Conservation (phyloP, 2,888 invertebrate genomes). For the Ceratothoa steindachneri region DNA sequence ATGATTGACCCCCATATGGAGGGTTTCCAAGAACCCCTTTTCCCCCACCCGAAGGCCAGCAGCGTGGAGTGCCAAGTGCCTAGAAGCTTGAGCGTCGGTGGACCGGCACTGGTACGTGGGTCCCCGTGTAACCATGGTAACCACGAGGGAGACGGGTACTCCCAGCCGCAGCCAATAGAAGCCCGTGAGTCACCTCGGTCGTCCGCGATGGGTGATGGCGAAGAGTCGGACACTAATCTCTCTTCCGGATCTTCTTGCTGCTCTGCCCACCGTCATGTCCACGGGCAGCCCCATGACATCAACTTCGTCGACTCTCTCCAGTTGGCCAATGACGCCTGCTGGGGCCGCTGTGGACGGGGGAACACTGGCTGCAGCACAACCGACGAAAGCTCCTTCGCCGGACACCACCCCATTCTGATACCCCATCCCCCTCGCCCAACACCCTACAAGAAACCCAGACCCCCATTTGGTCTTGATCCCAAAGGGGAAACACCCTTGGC, state of each 20-base stretch:
- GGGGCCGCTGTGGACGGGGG: neutral
- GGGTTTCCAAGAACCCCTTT: slow-evolving; percentile 9
- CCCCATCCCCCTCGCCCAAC: neutral
- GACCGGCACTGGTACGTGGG: neutral
- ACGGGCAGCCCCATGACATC: neutral
- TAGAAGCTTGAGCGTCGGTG: slow-evolving; percentile 4
- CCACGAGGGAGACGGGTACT: slow-evolving; percentile 29
- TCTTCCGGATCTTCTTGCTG: neutral
- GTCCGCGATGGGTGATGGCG: slow-evolving; percentile 40
- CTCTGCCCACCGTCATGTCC: neutral
- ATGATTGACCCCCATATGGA: slow-evolving; percentile 15
- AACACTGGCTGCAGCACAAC: neutral
- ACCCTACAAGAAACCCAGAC: neutral
- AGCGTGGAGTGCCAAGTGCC: slow-evolving; percentile 14
- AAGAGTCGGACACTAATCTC: slow-evolving; percentile 4
- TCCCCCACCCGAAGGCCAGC: slow-evolving; percentile 16
- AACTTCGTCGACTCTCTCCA: neutral
- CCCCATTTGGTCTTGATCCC: neutral
- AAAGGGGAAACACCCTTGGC: neutral
- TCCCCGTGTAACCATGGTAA: slow-evolving; percentile 24
- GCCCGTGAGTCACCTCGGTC: slow-evolving; percentile 37
- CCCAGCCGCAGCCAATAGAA: slow-evolving; percentile 28
- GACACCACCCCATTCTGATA: neutral
- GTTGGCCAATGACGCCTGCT: neutral
- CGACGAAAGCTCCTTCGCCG: neutral